Percentiles rank a stretch among this genome's conserved stretches.
Conservation (phyloP, 1,140 invertebrate species). For the Drosophila simulans region DNA sequence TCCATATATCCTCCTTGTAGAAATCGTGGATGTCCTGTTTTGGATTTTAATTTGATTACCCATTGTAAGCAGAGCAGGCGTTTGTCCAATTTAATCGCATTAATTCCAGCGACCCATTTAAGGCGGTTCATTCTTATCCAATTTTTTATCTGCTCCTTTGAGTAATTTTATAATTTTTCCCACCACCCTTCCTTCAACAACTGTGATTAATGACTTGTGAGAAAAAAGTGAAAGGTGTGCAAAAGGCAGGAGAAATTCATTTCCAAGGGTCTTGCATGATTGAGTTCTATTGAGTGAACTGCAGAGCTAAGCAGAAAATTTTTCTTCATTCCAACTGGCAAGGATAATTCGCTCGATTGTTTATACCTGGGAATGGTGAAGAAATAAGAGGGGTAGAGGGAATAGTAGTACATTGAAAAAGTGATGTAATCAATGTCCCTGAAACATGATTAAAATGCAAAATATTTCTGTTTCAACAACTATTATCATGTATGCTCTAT, state of each 20-base stretch:
- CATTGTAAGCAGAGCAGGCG: constrained; percentile 49
- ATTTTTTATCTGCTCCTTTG: constrained; percentile 24
- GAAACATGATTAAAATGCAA: no score
- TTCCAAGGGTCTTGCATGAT: constrained; percentile 46
- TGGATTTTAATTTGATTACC: constrained; percentile 68
- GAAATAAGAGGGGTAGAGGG: background rate
- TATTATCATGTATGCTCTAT: background rate
- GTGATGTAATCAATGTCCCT: no score
- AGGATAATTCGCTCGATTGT: constrained; percentile 35
- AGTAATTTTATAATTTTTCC: constrained; percentile 36
- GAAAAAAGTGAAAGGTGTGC: constrained; percentile 69
- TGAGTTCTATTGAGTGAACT: constrained; percentile 51
- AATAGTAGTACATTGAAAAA: no score
- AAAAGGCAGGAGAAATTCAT: constrained; percentile 36
- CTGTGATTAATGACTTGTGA: constrained; percentile 72
- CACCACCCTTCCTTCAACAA: constrained; percentile 6
- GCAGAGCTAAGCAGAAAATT: constrained; percentile 29
- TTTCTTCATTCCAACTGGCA: constrained; percentile 22
- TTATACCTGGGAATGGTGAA: background rate
- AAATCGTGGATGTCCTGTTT: constrained; percentile 27
- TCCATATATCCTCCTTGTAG: background rate
- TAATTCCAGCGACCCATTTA: constrained; percentile 60
- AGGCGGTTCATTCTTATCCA: constrained; percentile 48
- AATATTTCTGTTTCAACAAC: no score
- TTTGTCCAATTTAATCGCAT: constrained; percentile 60